Evolutionary conservation across 2,888 invertebrate genomes (phyloP), one percentile per base, ranked within the genome.

Genomic region (Sesamia inferens): DNA sequence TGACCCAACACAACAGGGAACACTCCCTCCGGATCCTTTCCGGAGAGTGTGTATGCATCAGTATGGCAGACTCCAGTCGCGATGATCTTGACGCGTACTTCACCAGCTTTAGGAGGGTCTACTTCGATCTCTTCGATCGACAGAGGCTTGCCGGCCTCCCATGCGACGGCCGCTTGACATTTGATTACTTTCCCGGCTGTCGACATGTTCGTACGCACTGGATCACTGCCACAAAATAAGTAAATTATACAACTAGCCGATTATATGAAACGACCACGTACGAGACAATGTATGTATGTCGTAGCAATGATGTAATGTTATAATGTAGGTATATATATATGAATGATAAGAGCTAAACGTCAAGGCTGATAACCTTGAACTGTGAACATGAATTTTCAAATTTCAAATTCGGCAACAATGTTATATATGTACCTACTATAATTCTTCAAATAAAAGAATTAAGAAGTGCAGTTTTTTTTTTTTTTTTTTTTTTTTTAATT

Each of bases 151-250:
- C 99, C 99, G 68, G 99, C 97, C 88, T 97, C 98, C 99, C 99
- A 99, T 7, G 99, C 99, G 24, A 99, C 99, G 2, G 99, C 99
- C 39, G 99, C 99, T 90, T 97, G 97, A 93, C 99, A 99, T 88
- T 97, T 97, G 85, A 99, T 99, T 64, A 97, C 97, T 98, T 98
- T 92, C 55, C 94, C 95, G 82, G 90, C 92, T 76, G 96, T 96
- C 71, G 95, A 93, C 95, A 95, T 96, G 84, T 79, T 92, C 51
- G 82, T 78, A 76, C 77, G 73, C 76, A 82, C 86, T 82, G 75
- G 71, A 79, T 81, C 68, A 84, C 85, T 84, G 86, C 86, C 85
- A 87, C 85, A 78, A 78, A 82, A 82, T 68, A 89, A 93, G 84
- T 92, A 88, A 88, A 80, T 39, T 74, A 55, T 13, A 74, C 22